A percentile compares a stretch with the other conserved stretches of the same genome.
Conservation (phyloP, 23 tunicate species). For the Halocynthia roretzi region DNA sequence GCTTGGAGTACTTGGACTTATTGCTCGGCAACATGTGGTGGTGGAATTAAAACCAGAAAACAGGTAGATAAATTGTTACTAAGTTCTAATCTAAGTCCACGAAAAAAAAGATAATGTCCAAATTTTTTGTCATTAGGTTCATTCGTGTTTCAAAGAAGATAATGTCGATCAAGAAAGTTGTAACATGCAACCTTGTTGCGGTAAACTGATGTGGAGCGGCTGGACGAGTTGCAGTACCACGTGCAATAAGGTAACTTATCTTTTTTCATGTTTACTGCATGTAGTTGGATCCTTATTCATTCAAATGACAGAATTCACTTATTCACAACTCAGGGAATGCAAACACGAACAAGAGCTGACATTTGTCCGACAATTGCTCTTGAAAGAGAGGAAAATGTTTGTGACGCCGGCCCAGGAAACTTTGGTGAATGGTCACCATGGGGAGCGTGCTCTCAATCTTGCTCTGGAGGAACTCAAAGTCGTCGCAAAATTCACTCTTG, state of each 20-base stretch:
- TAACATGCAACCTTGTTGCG: conserved; percentile 47
- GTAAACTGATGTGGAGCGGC: conserved; percentile 52
- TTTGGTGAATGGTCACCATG: conserved; percentile 87
- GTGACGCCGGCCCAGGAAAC: conserved; percentile 77
- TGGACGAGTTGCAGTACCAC: conserved; percentile 85
- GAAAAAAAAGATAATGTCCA: not conserved
- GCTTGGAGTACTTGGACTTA: conserved; percentile 41
- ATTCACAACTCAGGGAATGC: conserved; percentile 60
- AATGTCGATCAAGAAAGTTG: conserved; percentile 31
- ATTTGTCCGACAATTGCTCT: conserved; percentile 43
- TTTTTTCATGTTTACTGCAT: no score
- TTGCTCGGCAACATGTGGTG: conserved; percentile 72
- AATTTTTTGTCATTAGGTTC: not conserved
- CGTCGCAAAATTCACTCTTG: conserved; percentile 74
- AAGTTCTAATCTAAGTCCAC: not conserved
- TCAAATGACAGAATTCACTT: no score
- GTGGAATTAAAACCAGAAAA: conserved; percentile 38
- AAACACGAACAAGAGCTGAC: conserved; percentile 53
- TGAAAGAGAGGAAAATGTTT: conserved; percentile 37
- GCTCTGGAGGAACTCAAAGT: conserved; percentile 74
- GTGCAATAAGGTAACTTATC: conserved; percentile 43
- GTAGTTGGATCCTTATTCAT: no score
- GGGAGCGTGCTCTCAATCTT: conserved; percentile 81
- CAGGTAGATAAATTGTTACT: conserved; percentile 18
- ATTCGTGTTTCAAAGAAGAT: conserved; percentile 10